These are phyloP conservation scores for Melanotaenia boesemani DNA, from an alignment of 2,797 vertebrate species.

Conservation along the genomic window DNA sequence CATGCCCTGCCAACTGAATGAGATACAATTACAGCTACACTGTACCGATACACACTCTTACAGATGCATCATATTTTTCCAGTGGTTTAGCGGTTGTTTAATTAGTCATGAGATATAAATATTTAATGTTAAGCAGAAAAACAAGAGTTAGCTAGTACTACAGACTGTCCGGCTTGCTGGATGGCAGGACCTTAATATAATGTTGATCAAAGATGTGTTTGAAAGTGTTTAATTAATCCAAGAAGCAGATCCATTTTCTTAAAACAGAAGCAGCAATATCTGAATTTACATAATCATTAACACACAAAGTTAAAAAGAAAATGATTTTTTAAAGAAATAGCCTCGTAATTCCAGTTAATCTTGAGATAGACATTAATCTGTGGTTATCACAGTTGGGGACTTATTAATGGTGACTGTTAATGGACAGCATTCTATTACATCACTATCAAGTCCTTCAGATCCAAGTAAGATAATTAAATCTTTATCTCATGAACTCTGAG, in stretches of 20 bases:
- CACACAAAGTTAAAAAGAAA: not conserved
- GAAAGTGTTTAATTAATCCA: not conserved
- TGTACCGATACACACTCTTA: not conserved
- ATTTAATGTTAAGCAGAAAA: constrained; percentile 10
- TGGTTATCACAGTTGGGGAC: constrained; percentile 47
- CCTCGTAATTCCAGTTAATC: constrained; percentile 27
- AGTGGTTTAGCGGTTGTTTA: not conserved
- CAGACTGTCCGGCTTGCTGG: not conserved
- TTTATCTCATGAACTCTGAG: constrained; percentile 74
- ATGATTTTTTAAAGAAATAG: not conserved
- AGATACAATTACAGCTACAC: not conserved
- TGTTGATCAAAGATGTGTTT: not conserved
- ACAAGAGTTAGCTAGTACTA: not conserved
- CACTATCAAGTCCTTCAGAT: constrained; percentile 48
- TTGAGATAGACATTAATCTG: constrained; percentile 47
- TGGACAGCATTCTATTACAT: constrained; percentile 34
- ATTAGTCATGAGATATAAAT: constrained; percentile 10
- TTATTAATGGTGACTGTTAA: constrained; percentile 22
- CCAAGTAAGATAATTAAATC: constrained; percentile 40
- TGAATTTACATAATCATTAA: not conserved
- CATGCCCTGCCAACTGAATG: not conserved
- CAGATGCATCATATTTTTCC: not conserved
- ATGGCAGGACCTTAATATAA: not conserved
- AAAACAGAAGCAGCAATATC: not conserved
- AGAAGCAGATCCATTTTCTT: not conserved